Evolutionary conservation across 2,113 vertebrate species (phyloP), one percentile per base, ranked within the genome.

Genomic region (Toxotes chatareus): DNA sequence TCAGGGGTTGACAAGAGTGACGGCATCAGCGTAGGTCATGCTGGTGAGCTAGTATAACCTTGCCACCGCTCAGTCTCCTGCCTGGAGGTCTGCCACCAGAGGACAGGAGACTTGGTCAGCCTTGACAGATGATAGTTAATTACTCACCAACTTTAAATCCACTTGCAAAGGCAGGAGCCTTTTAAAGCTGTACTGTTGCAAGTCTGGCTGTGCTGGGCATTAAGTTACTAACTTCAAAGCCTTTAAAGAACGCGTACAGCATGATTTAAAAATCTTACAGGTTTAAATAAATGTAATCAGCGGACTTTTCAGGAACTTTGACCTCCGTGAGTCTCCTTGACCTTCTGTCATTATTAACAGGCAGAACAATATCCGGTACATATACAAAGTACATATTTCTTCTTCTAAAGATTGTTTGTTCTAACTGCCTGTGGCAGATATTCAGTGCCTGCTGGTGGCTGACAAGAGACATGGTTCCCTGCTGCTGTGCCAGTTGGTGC

Each of bases 1-100:
- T 57, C 17, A 0, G 31, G 46, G 69, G 16, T 34, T 34, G 71
- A 63, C 73, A 27, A 27, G 79, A 61, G 76, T 36, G 69, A 73
- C 47, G 69, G 49, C 64, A 42, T 32, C 64, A 59, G 49, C 42
- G 32, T 11, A 34, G 72, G 59, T 57, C 71, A 64, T 38, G 66
- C 47, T 17, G 53, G 19, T 27, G 71, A 62, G 21, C 65, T 67
- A 76, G 42, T 51, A 40, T 42, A 71, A 84, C 76, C 66, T 69
- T 60, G 67, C 60, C 10, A 51, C 19, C 7, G 19, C 49, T 51
- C 49, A n/a, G 49, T 51, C 49, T n/a, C 49, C 49, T 51, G 49
- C 49, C 49, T 51, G 49, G 49, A 51, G 49, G 19, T 51, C 9
- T 51, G 49, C 49, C 49, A 1, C 38, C 4, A 7, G 53, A 55